Evolutionary conservation across 1,140 invertebrate species (phyloP).

Genomic region (Heliconius eleuchia): DNA sequence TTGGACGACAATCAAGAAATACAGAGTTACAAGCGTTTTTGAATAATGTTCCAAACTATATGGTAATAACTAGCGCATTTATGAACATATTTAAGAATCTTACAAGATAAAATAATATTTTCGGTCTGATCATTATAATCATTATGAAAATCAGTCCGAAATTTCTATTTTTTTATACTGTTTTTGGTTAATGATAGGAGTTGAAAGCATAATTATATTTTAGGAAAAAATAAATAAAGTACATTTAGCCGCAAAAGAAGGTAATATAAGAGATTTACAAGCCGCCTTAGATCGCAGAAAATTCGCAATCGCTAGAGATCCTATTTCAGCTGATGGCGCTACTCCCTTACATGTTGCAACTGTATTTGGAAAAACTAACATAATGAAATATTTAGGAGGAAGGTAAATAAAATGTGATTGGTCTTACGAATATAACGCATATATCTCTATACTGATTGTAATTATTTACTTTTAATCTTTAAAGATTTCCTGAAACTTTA

Average conservation of each 20-base stretch:
- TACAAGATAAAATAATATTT: no score
- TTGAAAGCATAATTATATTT: constrained; percentile 41
- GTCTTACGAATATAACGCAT: not conserved
- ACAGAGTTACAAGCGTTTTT: constrained; percentile 94
- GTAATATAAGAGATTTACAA: constrained; percentile 92
- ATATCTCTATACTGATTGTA: not conserved
- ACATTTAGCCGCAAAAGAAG: constrained; percentile 92
- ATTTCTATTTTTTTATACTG: no score
- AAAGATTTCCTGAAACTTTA: constrained; percentile 92
- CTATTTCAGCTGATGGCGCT: constrained; percentile 90
- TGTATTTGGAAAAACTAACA: constrained; percentile 89
- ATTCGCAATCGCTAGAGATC: constrained; percentile 93
- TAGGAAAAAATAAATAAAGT: constrained; percentile 94
- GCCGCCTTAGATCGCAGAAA: constrained; percentile 93
- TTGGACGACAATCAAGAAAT: constrained; percentile 88
- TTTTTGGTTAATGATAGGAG: no score
- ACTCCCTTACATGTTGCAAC: constrained; percentile 96
- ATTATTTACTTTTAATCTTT: not conserved
- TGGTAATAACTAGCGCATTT: constrained; percentile 83
- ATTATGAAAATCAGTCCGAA: no score
- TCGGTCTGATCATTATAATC: no score
- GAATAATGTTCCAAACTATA: constrained; percentile 93
- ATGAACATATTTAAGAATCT: no score
- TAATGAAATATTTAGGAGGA: constrained; percentile 84
- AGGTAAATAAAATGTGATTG: constrained; percentile 50